phyloP scores from a whole-genome alignment of 2,888 invertebrate genomes.

The Abscondita cerata region DNA sequence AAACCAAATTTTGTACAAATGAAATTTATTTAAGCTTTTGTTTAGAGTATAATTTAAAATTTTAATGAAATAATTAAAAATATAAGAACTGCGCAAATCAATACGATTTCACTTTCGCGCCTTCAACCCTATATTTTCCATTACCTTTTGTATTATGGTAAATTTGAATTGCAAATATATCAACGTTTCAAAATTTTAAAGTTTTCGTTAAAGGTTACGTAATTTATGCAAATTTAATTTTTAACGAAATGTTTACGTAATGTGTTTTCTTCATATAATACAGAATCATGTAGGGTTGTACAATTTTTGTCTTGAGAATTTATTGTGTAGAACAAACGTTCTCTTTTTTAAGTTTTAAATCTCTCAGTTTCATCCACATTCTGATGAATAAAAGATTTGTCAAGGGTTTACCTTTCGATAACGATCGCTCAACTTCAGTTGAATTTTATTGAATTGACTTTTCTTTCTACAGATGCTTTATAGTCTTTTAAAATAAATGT shows the following conservation, averaged over 20 bases:
- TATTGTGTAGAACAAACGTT: too few relatives aligned
- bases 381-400: conserved; percentile 20
- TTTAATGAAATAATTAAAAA: conserved; percentile 3
- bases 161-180: conserved; percentile 7
- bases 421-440: not conserved
- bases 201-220: not conserved
- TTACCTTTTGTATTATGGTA: conserved; percentile 1
- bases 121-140: not conserved
- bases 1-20: too few relatives aligned
- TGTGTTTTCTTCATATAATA: too few relatives aligned
- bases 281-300: too few relatives aligned
- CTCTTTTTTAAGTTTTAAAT: too few relatives aligned
- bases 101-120: not conserved
- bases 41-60: not conserved
- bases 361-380: not conserved
- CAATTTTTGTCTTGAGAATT: too few relatives aligned
- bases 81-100: not conserved
- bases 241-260: too few relatives aligned
- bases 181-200: not conserved
- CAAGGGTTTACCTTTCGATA: conserved; percentile 8
- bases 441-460: not conserved
- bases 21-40: too few relatives aligned
- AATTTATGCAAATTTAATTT: too few relatives aligned
- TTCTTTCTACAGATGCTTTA: not conserved
- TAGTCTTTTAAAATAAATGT: too few relatives aligned